These are phyloP conservation scores for Solenodon paradoxus DNA, from an alignment of 2,113 vertebrate genomes.

Conservation along the genomic window DNA sequence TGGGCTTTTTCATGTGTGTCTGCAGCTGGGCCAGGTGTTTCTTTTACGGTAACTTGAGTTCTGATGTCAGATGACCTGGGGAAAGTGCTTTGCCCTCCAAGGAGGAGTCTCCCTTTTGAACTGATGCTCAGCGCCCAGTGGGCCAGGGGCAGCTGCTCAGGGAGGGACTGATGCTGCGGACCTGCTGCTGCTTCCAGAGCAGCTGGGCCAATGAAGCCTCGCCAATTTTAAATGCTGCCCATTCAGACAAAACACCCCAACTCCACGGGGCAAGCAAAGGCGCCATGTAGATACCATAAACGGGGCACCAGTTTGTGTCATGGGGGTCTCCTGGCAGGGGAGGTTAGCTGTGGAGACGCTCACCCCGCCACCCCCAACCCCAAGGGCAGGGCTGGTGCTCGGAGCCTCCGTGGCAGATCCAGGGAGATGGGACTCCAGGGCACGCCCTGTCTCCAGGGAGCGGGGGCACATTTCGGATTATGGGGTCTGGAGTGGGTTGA, in stretches of 20 bases:
- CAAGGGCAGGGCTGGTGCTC: too few relatives aligned
- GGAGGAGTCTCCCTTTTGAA: conserved; percentile 24
- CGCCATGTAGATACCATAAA: rapidly evolving
- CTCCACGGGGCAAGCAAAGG: neutral
- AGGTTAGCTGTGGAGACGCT: too few relatives aligned
- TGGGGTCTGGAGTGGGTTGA: neutral
- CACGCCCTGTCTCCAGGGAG: neutral
- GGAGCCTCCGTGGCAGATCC: too few relatives aligned
- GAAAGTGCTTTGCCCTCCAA: neutral
- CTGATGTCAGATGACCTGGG: neutral
- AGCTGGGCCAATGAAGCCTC: neutral
- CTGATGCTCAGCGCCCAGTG: neutral
- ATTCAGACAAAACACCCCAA: neutral
- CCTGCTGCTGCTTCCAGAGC: neutral
- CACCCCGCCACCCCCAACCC: too few relatives aligned
- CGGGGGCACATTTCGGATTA: neutral
- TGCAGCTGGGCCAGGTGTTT: conserved; percentile 49
- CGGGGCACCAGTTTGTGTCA: rapidly evolving
- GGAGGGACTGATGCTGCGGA: neutral
- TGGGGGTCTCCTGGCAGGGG: too few relatives aligned
- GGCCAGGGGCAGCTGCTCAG: neutral
- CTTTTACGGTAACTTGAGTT: conserved; percentile 52
- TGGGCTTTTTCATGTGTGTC: neutral
- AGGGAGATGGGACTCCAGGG: too few relatives aligned
- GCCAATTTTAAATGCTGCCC: neutral